These are phyloP conservation scores for Epinotia demarniana DNA, from an alignment of 2,888 invertebrate species.

Conservation along the genomic window DNA sequence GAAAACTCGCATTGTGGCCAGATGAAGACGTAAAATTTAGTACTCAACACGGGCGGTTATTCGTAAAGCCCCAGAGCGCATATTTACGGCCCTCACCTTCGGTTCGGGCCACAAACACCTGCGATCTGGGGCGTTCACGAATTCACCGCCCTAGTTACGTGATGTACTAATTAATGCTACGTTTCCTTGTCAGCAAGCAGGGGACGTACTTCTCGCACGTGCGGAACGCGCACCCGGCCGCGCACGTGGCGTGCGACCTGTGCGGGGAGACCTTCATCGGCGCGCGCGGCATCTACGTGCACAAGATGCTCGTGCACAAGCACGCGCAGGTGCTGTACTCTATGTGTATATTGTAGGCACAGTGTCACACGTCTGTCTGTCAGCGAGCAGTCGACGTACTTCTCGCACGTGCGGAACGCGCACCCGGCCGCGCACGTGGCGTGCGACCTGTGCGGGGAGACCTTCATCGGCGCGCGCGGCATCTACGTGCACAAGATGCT, in stretches of 20 bases:
- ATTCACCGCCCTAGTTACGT: too few species aligned
- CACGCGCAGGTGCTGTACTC: too few species aligned
- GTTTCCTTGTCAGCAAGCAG: conserved; percentile 33
- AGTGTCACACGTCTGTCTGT: neutral
- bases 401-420: conserved; percentile 26
- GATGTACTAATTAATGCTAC: neutral
- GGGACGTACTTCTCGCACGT: conserved; percentile 40
- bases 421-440: conserved; percentile 21
- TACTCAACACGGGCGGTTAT: too few species aligned
- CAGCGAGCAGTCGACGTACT: conserved; percentile 5
- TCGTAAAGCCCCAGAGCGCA: too few species aligned
- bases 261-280: conserved; percentile 14
- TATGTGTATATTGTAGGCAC: too few species aligned
- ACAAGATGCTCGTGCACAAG: conserved; percentile 15
- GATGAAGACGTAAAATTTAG: too few species aligned
- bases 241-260: neutral
- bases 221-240: neutral
- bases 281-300: neutral
- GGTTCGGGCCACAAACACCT: too few species aligned
- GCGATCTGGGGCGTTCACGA: too few species aligned
- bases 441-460: conserved; percentile 24
- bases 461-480: conserved; percentile 4
- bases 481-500: conserved; percentile 7
- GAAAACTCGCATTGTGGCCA: too few species aligned
- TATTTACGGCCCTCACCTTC: too few species aligned